These are phyloP conservation scores for Zaprionus inermis DNA, from an alignment of 1,140 invertebrate genomes.

Conservation along the genomic window DNA sequence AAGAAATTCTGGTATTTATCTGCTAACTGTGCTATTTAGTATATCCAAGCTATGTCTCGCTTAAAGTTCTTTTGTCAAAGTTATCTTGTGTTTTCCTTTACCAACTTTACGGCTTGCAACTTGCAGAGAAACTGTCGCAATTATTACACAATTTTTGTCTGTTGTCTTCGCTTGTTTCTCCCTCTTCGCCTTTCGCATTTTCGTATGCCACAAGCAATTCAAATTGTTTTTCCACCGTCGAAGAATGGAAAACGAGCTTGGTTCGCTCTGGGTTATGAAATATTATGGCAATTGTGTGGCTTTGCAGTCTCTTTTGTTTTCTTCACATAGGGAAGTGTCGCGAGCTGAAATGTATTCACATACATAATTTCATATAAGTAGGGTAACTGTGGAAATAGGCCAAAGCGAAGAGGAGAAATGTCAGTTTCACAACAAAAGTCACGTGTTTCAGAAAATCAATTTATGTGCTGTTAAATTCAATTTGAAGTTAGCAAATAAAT, in stretches of 20 bases:
- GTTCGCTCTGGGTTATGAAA: constrained; percentile 69
- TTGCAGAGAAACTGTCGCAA: constrained; percentile 65
- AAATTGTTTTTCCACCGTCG: constrained; percentile 55
- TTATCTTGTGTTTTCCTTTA: constrained; percentile 14
- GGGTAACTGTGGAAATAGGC: constrained; percentile 47
- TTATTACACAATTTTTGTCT: constrained; percentile 73
- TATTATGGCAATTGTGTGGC: constrained; percentile 68
- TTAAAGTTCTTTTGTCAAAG: constrained; percentile 35
- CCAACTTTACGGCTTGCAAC: constrained; percentile 53
- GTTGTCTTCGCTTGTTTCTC: constrained; percentile 13
- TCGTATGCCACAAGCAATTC: constrained; percentile 56
- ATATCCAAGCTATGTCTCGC: constrained; percentile 20
- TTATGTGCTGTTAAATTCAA: background rate
- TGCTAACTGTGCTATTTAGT: constrained; percentile 36
- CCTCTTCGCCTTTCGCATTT: constrained; percentile 8
- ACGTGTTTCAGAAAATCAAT: constrained; percentile 52
- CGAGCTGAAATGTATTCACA: constrained; percentile 23
- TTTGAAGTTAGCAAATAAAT: background rate
- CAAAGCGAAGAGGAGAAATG: constrained; percentile 19
- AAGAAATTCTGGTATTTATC: constrained; percentile 42
- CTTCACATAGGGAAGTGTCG: constrained; percentile 50
- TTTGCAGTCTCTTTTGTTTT: constrained; percentile 53
- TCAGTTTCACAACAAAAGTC: constrained; percentile 41
- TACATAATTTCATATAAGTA: constrained; percentile 18
- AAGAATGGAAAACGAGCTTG: constrained; percentile 66